phyloP scores from a whole-genome alignment of 2,113 vertebrate genomes.

The Aspidoscelis tigris region DNA sequence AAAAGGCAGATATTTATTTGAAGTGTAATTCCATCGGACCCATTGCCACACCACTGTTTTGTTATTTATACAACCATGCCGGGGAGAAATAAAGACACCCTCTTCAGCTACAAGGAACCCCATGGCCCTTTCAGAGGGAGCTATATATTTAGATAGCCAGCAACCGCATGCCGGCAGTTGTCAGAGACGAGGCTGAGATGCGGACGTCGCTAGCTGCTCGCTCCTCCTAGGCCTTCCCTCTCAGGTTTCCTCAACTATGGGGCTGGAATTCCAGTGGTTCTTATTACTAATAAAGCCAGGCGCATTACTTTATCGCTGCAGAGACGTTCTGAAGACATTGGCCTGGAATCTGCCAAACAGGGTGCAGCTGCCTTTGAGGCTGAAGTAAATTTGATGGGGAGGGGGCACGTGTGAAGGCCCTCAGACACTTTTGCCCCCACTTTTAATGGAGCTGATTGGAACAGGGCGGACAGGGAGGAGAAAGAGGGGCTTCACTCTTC shows the following conservation, averaged over 20 bases:
- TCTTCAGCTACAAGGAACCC: neutral
- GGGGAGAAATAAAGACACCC: neutral
- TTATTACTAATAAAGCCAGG: constrained; percentile 4
- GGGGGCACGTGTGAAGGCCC: neutral
- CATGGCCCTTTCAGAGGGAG: neutral
- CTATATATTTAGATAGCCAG: neutral
- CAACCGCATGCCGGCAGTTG: neutral
- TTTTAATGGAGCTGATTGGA: neutral
- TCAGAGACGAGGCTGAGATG: neutral
- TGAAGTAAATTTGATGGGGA: neutral
- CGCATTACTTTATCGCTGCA: neutral
- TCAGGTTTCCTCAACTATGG: neutral
- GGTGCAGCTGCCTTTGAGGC: neutral
- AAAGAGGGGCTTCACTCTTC: neutral
- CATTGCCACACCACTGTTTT: constrained; percentile 5
- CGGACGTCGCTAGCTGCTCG: neutral
- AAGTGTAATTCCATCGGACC: constrained; percentile 5
- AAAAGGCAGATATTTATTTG: constrained; percentile 22
- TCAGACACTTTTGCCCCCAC: neutral
- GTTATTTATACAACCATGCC: constrained; percentile 14
- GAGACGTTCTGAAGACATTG: neutral
- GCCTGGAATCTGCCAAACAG: neutral
- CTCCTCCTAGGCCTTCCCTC: neutral
- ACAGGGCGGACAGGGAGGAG: neutral
- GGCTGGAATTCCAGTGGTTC: constrained; percentile 9